Base-by-base conservation (phyloP, 30 jellyfish, hydroid and myxozoan genomes). In the Aurelia coerulea region DNA sequence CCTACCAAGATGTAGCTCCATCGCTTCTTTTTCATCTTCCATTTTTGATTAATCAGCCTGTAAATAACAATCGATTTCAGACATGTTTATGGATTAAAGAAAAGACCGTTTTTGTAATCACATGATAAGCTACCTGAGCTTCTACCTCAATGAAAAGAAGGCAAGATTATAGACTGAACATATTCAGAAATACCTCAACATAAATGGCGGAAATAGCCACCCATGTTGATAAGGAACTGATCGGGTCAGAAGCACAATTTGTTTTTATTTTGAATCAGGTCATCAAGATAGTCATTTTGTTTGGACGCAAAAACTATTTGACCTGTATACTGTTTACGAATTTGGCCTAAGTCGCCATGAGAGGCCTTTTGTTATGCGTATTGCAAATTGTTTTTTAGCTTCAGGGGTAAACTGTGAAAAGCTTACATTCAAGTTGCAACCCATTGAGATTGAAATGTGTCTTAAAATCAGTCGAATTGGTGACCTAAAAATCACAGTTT, bases 361-460 rank as follows among this genome's bases (percentile, higher is more conserved):
- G 71, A 68, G 67, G 83, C 84, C 81, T 52, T 81, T 67, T 62
- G 71, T 41, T 10, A 39, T 34, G 90, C 76, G 70, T 81, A 81
- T 63, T 66, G 37, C 76, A 68, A 81, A 65, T 81, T 81, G 81
- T 79, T 68, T 71, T 68, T n/a, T 67, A 76, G 10, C 83, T 46
- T 81, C 77, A 70, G 90, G 83, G 69, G 76, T 58, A 19, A 51
- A 81, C 90, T 66, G 90, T 70, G 90, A 79, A n/a, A 69, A 83
- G 65, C 79, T 81, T 81, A 81, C 11, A 18, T 59, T 63, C 37
- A 66, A 37, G 77, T 65, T 70, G 53, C 53, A 56, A 14, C 83
- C 81, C 76, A 81, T 69, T 19, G 81, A 81, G 77, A 53, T 15
- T 81, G 90, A 56, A 69, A 81, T 68, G 51, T 81, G 90, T 68